Base-by-base conservation (phyloP, 2,888 invertebrate species). In the Caenorhabditis sp. region DNA sequence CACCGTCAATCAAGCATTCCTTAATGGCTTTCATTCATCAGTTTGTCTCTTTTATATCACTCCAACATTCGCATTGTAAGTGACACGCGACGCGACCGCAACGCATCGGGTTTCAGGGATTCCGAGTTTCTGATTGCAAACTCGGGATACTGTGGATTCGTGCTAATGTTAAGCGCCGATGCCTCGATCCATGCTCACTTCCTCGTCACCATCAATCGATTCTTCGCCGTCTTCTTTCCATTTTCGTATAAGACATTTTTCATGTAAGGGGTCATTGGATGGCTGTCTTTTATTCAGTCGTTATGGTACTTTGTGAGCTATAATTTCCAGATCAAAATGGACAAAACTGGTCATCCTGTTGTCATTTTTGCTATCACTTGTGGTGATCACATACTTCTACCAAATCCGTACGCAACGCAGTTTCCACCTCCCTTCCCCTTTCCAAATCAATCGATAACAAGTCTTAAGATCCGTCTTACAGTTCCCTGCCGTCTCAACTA, bases 171-270 rank as follows among this genome's bases (percentile, higher is more conserved):
- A 3, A 37, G 32, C 44, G 58, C 58, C 20, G 69, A 69, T 15
- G 50, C 32, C 0, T 32, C 69, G 0, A 60, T 69, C 0, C 69
- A 69, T 13, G 32, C 60, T 5, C 69, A 60, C 37, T 20, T 58
- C 0, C 18, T 69, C 2, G 60, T 69, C n/a, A 60, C 69, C 1
- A 13, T 69, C 50, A 69, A 69, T 24, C 58, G 69, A 13, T 69
- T 69, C 26, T 69, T 32, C 24, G 69, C 69, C 1, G 69, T 69
- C 2, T 69, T 69, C 24, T 20, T 50, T 0, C 69, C 69, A 22
- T 4, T 69, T 4, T 1, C 37, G 5, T 69, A 60, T 20, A 60
- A 40, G 32, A 37, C 13, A 4, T 3, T 40, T 2, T 58, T 58
- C 22, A 26, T 2, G 53, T 51, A 5, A n/a, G n/a, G n/a, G n/a